Percentiles rank a stretch among this genome's conserved stretches.
These are phyloP conservation scores for Drosophila nebulosa DNA, from an alignment of 1,140 invertebrate genomes.

Conservation along the genomic window DNA sequence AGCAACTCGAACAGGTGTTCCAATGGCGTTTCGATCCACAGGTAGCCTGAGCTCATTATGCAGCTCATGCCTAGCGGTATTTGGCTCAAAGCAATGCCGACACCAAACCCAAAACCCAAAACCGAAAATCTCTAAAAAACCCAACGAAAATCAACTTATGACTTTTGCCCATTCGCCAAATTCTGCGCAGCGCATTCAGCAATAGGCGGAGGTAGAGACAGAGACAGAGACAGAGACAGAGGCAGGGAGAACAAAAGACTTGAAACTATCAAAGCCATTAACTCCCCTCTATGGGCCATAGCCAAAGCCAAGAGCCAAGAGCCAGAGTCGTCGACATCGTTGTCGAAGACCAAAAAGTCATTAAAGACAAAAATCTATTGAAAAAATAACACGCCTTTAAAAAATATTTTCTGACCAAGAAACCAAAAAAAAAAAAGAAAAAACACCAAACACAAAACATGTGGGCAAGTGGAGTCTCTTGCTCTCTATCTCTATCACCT, in stretches of 20 bases:
- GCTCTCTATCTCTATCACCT: neutral
- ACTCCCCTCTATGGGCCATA: conserved; percentile 4
- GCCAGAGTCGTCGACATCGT: neutral
- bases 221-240: too few species aligned
- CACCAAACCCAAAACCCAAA: conserved; percentile 15
- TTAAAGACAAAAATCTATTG: conserved; percentile 76
- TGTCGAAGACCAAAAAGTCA: conserved; percentile 54
- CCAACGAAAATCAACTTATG: conserved; percentile 31
- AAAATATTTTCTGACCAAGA: conserved; percentile 36
- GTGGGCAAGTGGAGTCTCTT: conserved; percentile 36
- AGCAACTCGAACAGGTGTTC: conserved; percentile 5
- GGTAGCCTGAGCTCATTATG: conserved; percentile 41
- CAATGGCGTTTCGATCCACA: conserved; percentile 17
- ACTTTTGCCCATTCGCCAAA: conserved; percentile 41
- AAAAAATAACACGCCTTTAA: conserved; percentile 70
- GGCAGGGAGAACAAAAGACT: conserved; percentile 52
- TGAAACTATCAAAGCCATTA: conserved; percentile 65
- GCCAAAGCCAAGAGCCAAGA: neutral
- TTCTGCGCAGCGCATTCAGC: conserved; percentile 32
- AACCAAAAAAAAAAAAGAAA: conserved; percentile 7
- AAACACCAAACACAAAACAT: too few species aligned
- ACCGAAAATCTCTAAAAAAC: neutral
- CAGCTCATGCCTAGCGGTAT: conserved; percentile 28
- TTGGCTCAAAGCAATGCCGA: conserved; percentile 35
- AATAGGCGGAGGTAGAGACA: too few species aligned